Conservation (phyloP, 2,888 invertebrate genomes). For the Melieria picta region DNA sequence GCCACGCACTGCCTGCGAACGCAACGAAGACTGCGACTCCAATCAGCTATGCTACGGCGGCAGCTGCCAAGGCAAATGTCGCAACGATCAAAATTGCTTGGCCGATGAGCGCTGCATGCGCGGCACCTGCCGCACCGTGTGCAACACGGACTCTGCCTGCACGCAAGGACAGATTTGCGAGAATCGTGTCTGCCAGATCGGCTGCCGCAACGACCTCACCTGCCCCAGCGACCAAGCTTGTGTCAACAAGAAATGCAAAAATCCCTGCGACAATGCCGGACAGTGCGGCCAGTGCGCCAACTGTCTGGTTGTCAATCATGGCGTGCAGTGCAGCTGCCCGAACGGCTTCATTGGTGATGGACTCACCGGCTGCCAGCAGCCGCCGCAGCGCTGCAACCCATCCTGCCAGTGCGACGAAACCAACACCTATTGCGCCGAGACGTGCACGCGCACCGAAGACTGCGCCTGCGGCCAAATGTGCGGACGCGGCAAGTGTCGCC, state of each 20-base stretch:
- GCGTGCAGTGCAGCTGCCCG: constrained; percentile 87
- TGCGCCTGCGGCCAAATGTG: constrained; percentile 88
- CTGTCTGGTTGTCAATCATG: constrained; percentile 84
- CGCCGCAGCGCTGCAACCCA: constrained; percentile 78
- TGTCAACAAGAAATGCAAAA: constrained; percentile 82
- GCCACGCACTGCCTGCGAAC: constrained; percentile 72
- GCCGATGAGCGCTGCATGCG: constrained; percentile 87
- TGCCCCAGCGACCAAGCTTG: constrained; percentile 83
- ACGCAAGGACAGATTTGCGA: constrained; percentile 85
- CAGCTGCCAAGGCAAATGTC: constrained; percentile 80
- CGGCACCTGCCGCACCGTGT: constrained; percentile 84
- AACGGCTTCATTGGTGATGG: constrained; percentile 85
- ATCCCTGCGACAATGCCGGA: constrained; percentile 77
- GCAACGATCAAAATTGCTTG: constrained; percentile 83
- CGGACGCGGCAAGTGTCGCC: constrained; percentile 76
- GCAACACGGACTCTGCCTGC: constrained; percentile 87
- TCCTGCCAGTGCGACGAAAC: constrained; percentile 83
- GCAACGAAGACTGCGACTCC: constrained; percentile 75
- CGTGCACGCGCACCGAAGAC: constrained; percentile 74
- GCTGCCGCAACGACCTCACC: constrained; percentile 85
- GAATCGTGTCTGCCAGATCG: constrained; percentile 84
- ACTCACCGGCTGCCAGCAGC: constrained; percentile 78
- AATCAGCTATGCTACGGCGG: constrained; percentile 82
- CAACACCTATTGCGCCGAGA: constrained; percentile 77
- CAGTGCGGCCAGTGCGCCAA: constrained; percentile 86